Evolutionary conservation across 2,113 vertebrate species (phyloP), one percentile per base, ranked within the genome.

Genomic region (Sprattus sprattus): DNA sequence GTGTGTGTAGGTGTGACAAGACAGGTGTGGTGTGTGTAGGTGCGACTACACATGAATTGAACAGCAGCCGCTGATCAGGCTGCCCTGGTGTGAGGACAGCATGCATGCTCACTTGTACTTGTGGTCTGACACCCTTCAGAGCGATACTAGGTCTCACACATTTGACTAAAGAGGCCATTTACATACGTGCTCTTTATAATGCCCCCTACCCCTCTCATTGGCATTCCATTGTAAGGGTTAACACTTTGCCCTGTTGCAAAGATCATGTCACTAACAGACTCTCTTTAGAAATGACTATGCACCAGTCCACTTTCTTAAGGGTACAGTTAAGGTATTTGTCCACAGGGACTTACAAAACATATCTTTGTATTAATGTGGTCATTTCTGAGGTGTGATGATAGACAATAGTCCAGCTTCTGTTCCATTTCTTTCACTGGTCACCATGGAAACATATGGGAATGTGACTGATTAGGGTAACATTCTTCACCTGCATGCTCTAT

Each of bases 231-330:
- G 64, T 32, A 28, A 28, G 18, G 54, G 22, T 50, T 84, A 82
- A 81, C 75, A 83, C 71, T 52, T 16, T 25, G 15, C 50, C 84
- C 82, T 81, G 6, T 28, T 81, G 82, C 49, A 20, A 20, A 20
- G 6, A 28, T 15, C 2, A 71, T 2, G 25, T 71, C n/a, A 64
- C 20, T 16, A 15, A n/a, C n/a, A n/a, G 57, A 64, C 13, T 64
- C 5, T 7, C 20, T 9, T 60, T n/a, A 60, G 54, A 52, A 11
- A 52, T 13, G 50, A 13, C 50, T 16, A 18, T 4, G 16, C 52
- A 16, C 15, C 52, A 18, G 15, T 13, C 16, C 52, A 54, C 52
- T 54, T 18, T 54, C 13, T 54, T 54, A 22, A n/a, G 22, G 57
- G 6, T 8, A 64, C 52, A 54, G 52, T 22, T 15, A 57, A 57